Evolutionary conservation across 2,113 vertebrate genomes (phyloP), one percentile per base, ranked within the genome.

Genomic region (Rhynchomys soricoides): DNA sequence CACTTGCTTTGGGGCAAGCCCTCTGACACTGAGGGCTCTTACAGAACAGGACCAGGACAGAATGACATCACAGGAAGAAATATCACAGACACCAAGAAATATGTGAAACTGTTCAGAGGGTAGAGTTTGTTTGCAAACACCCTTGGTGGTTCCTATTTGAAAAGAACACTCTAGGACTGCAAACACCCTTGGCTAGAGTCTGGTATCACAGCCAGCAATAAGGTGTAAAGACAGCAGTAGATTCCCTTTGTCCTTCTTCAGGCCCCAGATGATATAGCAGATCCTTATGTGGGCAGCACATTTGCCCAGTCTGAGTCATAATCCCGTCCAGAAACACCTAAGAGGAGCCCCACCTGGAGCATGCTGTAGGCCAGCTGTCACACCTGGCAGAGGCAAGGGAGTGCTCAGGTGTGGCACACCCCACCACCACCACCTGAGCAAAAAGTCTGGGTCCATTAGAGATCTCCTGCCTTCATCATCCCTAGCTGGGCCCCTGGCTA

Each of bases 291-390:
- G 19, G 19, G 8, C 34, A 11, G 8, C 17, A 3, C n/a, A 10
- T 24, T 40, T 26, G 34, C 45, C 3, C 5, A 37, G 10, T 8
- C 3, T 15, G 31, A 19, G 52, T 11, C 89, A 52, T 48, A 34
- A 26, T 82, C 40, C 68, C 13, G 64, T 29, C 17, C 62, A 64
- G 57, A 40, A 45, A 45, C 57, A 86, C 40, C 59, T 66, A 86
- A 19, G 43, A 66, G 29, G 43, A 64, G 29, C 55, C 16, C 21
- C 0, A 7, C 59, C 21, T 8, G 0, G 11, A 0, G 3, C 85
- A 40, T 11, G 8, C 24, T 45, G 57, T 0, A 11, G 4, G 24
- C n/a, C 55, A 13, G 55, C 40, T 89, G 92, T 78, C 71, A 57
- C 57, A 75, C 48, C 31, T 85, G 68, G 57, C 73, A 59, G 73